Base-by-base conservation (phyloP, 2,113 vertebrate genomes). In the Notothenia rossii region DNA sequence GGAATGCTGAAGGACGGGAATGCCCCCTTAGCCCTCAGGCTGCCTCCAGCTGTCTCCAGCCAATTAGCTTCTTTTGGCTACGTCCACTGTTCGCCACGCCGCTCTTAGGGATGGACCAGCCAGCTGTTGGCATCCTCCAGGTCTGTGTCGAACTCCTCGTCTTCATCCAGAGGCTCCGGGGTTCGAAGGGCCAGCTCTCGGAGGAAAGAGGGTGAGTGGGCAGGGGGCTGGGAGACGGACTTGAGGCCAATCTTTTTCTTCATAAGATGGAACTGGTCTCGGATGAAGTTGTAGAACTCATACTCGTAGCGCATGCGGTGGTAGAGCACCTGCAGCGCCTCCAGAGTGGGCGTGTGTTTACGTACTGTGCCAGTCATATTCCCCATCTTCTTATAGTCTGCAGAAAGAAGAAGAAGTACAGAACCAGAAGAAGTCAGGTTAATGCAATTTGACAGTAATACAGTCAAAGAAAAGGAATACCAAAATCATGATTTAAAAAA, bases 181-280 rank as follows among this genome's bases (percentile, higher is more conserved):
- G 97, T 99, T 81, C 96, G 96, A 79, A 96, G 92, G n/a, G 95
- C 94, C 45, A 97, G 95, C 59, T 97, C 96, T 50, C 93, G 94
- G 1, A 94, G 82, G 88, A 98, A 97, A 75, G 95, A 92, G 0
- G 94, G 95, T 3, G 92, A 69, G 82, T 95, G 92, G 72, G 93
- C 64, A 0, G 91, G 88, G 48, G 94, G 86, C 15, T 91, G 92
- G 51, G 76, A 84, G 5, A 55, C 89, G 1, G 97, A 97, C 86
- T 96, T 97, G 25, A 99, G 96, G 88, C 98, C 98, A 33, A 99
- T 98, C 87, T 99, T 99, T 83, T 95, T 97, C 91, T 99, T 99
- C 72, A 94, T 91, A 68, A 99, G 94, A 89, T 99, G 98, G 90
- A 99, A 99, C 90, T 99, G 98, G 90, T 99, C 96, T 51, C 96